phyloP scores from a whole-genome alignment of 2,888 invertebrate species.

The Leuctra nigra region DNA sequence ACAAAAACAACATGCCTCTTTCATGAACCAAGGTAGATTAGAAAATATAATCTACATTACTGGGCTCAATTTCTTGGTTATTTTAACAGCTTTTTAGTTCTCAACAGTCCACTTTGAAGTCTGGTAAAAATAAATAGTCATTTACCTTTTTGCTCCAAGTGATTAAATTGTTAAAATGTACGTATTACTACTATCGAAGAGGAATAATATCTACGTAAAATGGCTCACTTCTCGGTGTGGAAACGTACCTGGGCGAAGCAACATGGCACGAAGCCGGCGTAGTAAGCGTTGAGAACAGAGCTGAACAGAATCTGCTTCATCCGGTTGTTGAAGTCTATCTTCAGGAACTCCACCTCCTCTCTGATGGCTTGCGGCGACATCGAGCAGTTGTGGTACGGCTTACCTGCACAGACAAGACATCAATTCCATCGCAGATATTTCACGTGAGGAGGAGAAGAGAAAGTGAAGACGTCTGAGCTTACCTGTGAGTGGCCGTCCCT shows the following conservation, averaged over 20 bases:
- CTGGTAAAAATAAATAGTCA: too few species aligned
- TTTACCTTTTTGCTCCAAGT: too few species aligned
- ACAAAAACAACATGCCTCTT: too few species aligned
- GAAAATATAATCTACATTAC: too few species aligned
- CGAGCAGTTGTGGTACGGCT: constrained; percentile 71
- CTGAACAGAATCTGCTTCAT: constrained; percentile 84
- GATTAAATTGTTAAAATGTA: neutral
- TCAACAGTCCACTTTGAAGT: too few species aligned
- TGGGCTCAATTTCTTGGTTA: too few species aligned
- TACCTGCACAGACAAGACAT: too few species aligned
- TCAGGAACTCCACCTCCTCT: constrained; percentile 76
- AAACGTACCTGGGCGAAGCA: constrained; percentile 79
- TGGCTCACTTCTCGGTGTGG: neutral
- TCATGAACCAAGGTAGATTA: too few species aligned
- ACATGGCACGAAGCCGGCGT: constrained; percentile 82
- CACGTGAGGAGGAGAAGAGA: too few species aligned
- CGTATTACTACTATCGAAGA: neutral
- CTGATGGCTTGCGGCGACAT: constrained; percentile 63
- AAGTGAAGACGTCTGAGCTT: neutral
- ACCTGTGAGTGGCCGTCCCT: constrained; percentile 34
- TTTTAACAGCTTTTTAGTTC: too few species aligned
- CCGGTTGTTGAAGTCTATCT: constrained; percentile 81
- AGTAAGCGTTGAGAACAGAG: constrained; percentile 79
- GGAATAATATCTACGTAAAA: neutral
- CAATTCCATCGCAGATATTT: too few species aligned